Evolutionary conservation across 2,888 invertebrate genomes (phyloP).

Genomic region (Blastobasis adustella): DNA sequence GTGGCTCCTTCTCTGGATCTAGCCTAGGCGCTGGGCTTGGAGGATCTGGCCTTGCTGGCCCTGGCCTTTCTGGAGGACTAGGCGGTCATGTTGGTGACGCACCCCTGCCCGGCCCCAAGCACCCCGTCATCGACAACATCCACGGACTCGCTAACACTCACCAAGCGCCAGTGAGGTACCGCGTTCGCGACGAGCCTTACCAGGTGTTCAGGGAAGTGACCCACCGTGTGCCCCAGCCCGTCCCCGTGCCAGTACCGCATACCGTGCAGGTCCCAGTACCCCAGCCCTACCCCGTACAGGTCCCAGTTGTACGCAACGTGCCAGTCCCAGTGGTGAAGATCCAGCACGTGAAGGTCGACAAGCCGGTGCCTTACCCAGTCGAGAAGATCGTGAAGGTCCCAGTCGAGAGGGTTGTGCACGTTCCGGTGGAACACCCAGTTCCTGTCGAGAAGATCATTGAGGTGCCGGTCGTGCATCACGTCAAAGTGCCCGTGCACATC

Average conservation of each 20-base stretch:
- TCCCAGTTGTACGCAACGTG: slow-evolving; percentile 69
- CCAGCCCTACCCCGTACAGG: slow-evolving; percentile 74
- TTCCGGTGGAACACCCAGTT: slow-evolving; percentile 72
- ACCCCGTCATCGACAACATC: slow-evolving; percentile 58
- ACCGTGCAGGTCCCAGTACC: slow-evolving; percentile 71
- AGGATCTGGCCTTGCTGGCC: slow-evolving; percentile 3
- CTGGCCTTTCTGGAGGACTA: slow-evolving; percentile 19
- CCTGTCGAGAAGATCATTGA: slow-evolving; percentile 67
- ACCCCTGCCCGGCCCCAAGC: slow-evolving; percentile 44
- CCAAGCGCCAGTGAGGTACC: slow-evolving; percentile 58
- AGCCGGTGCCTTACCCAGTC: slow-evolving; percentile 75
- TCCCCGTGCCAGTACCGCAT: slow-evolving; percentile 69
- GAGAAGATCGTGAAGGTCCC: slow-evolving; percentile 76
- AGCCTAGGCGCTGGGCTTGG: slow-evolving; percentile 6
- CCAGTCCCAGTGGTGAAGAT: slow-evolving; percentile 74
- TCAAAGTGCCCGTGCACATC: slow-evolving; percentile 59
- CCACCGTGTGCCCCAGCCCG: slow-evolving; percentile 73
- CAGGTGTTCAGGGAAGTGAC: slow-evolving; percentile 61
- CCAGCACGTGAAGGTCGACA: slow-evolving; percentile 72
- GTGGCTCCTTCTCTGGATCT: slow-evolving; percentile 2
- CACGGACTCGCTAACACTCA: slow-evolving; percentile 56
- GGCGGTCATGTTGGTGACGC: slow-evolving; percentile 19
- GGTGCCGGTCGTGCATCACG: slow-evolving; percentile 69
- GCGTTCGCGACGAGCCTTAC: slow-evolving; percentile 55
- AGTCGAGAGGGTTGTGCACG: slow-evolving; percentile 71